Percentiles rank a stretch among this genome's conserved stretches.
These are phyloP conservation scores for Sacculina carcini DNA, from an alignment of 2,888 invertebrate genomes.

Conservation along the genomic window DNA sequence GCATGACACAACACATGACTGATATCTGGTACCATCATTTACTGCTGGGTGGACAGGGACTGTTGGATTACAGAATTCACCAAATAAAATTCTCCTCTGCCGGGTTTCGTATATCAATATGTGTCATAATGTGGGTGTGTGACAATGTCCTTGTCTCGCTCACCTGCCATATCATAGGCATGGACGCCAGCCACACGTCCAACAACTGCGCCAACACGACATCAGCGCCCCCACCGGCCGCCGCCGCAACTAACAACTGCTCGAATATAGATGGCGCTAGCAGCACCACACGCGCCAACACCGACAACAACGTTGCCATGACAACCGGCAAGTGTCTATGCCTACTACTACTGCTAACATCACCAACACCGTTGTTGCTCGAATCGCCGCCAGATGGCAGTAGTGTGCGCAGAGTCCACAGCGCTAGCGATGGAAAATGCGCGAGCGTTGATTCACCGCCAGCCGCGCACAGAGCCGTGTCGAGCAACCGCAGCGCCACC, in stretches of 20 bases:
- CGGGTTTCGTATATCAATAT: too few species aligned
- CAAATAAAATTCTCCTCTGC: too few species aligned
- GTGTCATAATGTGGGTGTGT: too few species aligned
- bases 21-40: too few species aligned
- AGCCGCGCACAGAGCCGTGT: conserved; percentile 45
- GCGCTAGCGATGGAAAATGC: background rate
- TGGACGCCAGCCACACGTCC: conserved; percentile 49
- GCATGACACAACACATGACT: too few species aligned
- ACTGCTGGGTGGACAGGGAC: too few species aligned
- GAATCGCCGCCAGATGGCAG: conserved; percentile 30
- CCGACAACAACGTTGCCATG: conserved; percentile 45
- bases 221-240: conserved; percentile 8
- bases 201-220: conserved; percentile 18
- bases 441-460: background rate
- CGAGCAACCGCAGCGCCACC: conserved; percentile 42
- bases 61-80: too few species aligned
- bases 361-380: too few species aligned
- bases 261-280: conserved; percentile 28
- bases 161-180: conserved; percentile 48
- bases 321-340: conserved; percentile 42
- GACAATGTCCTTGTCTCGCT: too few species aligned
- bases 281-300: conserved; percentile 44
- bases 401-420: conserved; percentile 16
- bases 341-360: conserved; percentile 36
- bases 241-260: conserved; percentile 23